A percentile compares a stretch with the other conserved stretches of the same genome.
phyloP scores from a whole-genome alignment of 2,113 vertebrate genomes.

The Pelodiscus sinensis region DNA sequence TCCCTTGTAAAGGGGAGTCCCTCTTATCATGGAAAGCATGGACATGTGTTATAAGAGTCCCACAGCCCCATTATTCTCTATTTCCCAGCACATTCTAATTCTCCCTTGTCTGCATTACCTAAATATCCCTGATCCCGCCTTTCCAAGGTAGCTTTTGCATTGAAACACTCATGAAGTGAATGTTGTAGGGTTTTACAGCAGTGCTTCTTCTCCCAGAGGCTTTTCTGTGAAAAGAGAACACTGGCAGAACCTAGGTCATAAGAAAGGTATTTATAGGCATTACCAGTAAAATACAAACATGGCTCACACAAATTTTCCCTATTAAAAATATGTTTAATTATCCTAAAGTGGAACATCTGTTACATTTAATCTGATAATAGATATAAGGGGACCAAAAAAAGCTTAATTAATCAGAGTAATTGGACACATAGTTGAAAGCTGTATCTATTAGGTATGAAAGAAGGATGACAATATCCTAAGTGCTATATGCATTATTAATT shows the following conservation, averaged over 20 bases:
- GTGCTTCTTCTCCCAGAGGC: background rate
- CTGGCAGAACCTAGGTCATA: background rate
- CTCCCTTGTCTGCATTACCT: background rate
- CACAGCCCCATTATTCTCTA: background rate
- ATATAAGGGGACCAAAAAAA: slow-evolving; percentile 46
- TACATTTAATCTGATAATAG: slow-evolving; percentile 47
- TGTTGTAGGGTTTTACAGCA: background rate
- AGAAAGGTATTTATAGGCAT: slow-evolving; percentile 17
- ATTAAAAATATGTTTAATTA: slow-evolving; percentile 58
- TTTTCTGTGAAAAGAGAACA: background rate
- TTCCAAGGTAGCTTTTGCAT: background rate
- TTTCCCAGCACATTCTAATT: background rate
- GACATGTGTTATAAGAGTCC: background rate
- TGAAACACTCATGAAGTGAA: background rate
- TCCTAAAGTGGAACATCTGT: slow-evolving; percentile 38
- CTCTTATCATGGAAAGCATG: too few species aligned
- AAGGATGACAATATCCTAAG: slow-evolving; percentile 59
- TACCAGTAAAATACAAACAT: slow-evolving; percentile 39
- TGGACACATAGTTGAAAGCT: slow-evolving; percentile 55
- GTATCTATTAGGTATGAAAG: slow-evolving; percentile 55
- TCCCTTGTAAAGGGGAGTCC: too few species aligned
- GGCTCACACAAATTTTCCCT: slow-evolving; percentile 33
- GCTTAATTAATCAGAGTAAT: slow-evolving; percentile 62
- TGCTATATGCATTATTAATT: slow-evolving; percentile 67
- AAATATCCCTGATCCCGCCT: background rate